phyloP scores from a whole-genome alignment of 2,888 invertebrate species.

The Leucophenga montana region DNA sequence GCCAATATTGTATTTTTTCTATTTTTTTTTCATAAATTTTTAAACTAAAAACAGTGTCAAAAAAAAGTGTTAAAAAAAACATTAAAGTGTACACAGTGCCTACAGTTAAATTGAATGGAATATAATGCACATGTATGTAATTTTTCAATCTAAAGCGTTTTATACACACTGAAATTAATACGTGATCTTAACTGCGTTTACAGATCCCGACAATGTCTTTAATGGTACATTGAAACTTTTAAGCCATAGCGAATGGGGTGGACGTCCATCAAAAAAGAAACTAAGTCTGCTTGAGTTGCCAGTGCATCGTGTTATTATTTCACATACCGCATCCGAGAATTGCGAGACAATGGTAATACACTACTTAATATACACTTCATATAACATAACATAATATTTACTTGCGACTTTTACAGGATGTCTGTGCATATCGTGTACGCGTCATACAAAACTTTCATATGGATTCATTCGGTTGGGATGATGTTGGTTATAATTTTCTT shows the following conservation, averaged over 20 bases:
- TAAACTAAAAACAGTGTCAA: neutral
- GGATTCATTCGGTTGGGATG: conserved; percentile 77
- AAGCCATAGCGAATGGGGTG: conserved; percentile 79
- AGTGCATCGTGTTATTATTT: conserved; percentile 77
- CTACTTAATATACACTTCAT: neutral
- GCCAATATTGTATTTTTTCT: neutral
- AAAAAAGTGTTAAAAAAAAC: conserved; percentile 20
- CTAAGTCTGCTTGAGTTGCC: conserved; percentile 74
- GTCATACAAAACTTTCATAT: conserved; percentile 79
- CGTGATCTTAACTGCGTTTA: neutral
- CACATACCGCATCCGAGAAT: conserved; percentile 79
- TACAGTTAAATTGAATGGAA: conserved; percentile 68
- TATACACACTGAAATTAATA: neutral
- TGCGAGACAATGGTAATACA: conserved; percentile 75
- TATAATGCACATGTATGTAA: conserved; percentile 42
- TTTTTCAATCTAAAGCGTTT: neutral
- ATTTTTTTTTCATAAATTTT: neutral
- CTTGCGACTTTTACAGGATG: conserved; percentile 70
- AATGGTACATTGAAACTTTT: conserved; percentile 75
- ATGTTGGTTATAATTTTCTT: conserved; percentile 85
- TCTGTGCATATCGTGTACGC: conserved; percentile 75
- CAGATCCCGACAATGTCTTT: conserved; percentile 33
- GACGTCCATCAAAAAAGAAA: conserved; percentile 75
- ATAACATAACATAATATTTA: neutral
- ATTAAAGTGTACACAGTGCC: conserved; percentile 44